These are phyloP conservation scores for Zoroaster sp. DNA, from an alignment of 53 echinoderm and acorn worm genomes.

Conservation along the genomic window DNA sequence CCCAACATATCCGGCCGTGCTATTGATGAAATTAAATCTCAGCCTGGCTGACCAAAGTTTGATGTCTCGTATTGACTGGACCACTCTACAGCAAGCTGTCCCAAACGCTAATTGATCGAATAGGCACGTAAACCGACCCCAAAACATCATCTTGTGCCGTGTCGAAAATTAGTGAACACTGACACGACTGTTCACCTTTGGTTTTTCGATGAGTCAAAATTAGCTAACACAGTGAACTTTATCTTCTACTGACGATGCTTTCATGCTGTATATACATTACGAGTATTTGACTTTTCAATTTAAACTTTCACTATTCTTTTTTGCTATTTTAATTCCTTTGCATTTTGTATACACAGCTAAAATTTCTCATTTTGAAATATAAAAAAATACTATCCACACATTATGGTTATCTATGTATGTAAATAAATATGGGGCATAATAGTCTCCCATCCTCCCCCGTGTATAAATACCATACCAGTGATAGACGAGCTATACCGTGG, in stretches of 20 bases:
- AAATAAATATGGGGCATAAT: no score
- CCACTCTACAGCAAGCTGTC: conserved; percentile 50
- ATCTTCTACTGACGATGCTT: not conserved
- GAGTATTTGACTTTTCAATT: not conserved
- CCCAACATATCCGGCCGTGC: conserved; percentile 58
- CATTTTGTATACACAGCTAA: not conserved
- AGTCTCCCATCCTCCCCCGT: no score
- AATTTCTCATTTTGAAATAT: no score
- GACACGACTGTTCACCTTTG: conserved; percentile 60
- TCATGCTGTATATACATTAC: not conserved
- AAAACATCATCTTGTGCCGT: conserved; percentile 59
- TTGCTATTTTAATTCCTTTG: not conserved
- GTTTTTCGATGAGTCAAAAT: conserved; percentile 59
- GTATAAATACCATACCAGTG: no score
- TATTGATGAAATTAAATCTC: conserved; percentile 61
- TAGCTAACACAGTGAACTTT: conserved; percentile 29
- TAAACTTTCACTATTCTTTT: not conserved
- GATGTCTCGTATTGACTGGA: conserved; percentile 51
- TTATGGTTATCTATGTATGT: no score
- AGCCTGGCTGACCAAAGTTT: conserved; percentile 34
- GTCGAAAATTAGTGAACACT: conserved; percentile 52
- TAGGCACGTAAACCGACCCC: conserved; percentile 59
- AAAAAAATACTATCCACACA: no score
- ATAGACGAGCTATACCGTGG: no score
- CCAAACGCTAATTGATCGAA: conserved; percentile 50